These are phyloP conservation scores for Sialis lutaria DNA, from an alignment of 2,888 invertebrate genomes.

Conservation along the genomic window DNA sequence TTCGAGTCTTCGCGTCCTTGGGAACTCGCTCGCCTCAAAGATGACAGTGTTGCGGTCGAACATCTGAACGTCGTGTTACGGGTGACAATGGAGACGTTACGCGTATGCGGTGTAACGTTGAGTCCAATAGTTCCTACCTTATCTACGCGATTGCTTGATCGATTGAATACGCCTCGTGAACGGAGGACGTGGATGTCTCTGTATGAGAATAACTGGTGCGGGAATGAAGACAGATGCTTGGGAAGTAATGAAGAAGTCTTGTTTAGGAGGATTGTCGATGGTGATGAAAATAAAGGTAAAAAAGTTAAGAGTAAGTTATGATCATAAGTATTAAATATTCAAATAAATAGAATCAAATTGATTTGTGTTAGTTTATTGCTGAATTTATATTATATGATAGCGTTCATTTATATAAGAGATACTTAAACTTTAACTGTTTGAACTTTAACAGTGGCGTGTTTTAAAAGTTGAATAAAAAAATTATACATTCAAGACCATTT, in stretches of 20 bases:
- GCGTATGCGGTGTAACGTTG: conserved; percentile 63
- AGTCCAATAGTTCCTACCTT: conserved; percentile 74
- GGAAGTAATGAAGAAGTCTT: conserved; percentile 15
- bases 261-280: conserved; percentile 19
- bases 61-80: conserved; percentile 54
- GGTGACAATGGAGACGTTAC: conserved; percentile 67
- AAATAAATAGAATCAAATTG: too few species aligned
- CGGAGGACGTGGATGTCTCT: conserved; percentile 30
- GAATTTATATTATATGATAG: too few species aligned
- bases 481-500: too few species aligned
- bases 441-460: too few species aligned
- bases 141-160: conserved; percentile 47
- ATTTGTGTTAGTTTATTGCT: too few species aligned
- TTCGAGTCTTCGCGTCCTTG: conserved; percentile 79
- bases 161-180: conserved; percentile 32
- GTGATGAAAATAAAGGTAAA: conserved; percentile 9
- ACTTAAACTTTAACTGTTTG: too few species aligned
- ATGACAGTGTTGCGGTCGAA: conserved; percentile 29
- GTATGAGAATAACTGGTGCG: conserved; percentile 15
- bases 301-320: background rate
- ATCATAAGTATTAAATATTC: too few species aligned
- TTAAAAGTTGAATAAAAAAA: too few species aligned
- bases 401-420: too few species aligned
- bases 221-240: conserved; percentile 12
- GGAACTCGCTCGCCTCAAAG: conserved; percentile 42